These are phyloP conservation scores for Sebastes hopkinsi DNA, from an alignment of 2,797 vertebrate genomes.

Conservation along the genomic window DNA sequence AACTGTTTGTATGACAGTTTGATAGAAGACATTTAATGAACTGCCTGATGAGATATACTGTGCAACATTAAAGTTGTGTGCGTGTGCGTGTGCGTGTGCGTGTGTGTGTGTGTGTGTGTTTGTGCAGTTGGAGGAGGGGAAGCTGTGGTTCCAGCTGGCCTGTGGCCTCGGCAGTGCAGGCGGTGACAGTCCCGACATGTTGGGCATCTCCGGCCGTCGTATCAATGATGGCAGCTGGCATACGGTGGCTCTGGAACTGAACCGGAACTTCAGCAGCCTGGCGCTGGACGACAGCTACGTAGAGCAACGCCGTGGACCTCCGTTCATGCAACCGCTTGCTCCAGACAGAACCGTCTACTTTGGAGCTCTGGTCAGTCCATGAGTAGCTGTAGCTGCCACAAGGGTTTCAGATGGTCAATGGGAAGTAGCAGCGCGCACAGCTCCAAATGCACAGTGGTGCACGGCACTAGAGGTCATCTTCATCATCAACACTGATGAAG, in stretches of 20 bases:
- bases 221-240: constrained; percentile 97
- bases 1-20: not conserved
- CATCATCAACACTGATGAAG: no score
- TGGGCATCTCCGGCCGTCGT: constrained; percentile 90
- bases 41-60: not conserved
- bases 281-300: constrained; percentile 94
- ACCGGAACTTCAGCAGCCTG: constrained; percentile 93
- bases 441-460: no score
- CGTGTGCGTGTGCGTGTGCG: not conserved
- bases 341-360: constrained; percentile 90
- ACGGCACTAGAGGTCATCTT: no score
- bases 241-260: constrained; percentile 92
- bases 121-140: constrained; percentile 90
- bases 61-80: not conserved
- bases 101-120: not conserved
- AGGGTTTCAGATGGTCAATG: not conserved
- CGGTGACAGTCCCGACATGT: constrained; percentile 81
- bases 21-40: not conserved
- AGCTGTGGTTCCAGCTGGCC: constrained; percentile 95
- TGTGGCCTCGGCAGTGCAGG: constrained; percentile 77
- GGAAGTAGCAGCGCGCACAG: not conserved
- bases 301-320: constrained; percentile 87
- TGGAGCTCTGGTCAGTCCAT: constrained; percentile 84
- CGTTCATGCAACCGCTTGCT: constrained; percentile 84
- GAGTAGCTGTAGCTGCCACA: not conserved